phyloP scores from a whole-genome alignment of 37 sponge, comb jelly and placozoan species.

The Agelas oroides region DNA sequence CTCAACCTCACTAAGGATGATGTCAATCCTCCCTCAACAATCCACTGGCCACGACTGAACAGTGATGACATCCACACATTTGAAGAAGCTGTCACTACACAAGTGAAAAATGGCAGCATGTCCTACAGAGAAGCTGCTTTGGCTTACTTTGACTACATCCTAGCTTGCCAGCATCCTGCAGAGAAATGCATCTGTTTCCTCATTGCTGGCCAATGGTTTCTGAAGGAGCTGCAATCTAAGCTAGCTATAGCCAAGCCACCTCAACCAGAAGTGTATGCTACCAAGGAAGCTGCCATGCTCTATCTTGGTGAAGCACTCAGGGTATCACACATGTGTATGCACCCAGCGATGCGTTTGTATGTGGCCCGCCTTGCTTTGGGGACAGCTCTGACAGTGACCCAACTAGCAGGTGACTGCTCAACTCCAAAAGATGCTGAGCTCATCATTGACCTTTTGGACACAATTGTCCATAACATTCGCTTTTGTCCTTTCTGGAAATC shows the following conservation, averaged over 20 bases:
- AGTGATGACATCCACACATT: constrained; percentile 44
- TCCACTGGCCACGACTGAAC: constrained; percentile 45
- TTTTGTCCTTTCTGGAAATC: constrained; percentile 75
- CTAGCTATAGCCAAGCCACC: neutral
- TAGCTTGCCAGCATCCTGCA: constrained; percentile 60
- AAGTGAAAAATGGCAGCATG: constrained; percentile 54
- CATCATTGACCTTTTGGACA: constrained; percentile 2
- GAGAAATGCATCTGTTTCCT: constrained; percentile 53
- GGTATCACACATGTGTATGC: constrained; percentile 30
- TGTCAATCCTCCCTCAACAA: constrained; percentile 22
- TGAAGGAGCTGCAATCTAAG: constrained; percentile 33
- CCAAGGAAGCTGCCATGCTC: constrained; percentile 15
- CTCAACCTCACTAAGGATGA: neutral
- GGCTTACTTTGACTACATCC: constrained; percentile 69
- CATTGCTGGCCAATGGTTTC: constrained; percentile 68
- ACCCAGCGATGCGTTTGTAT: constrained; percentile 79
- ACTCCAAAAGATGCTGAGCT: constrained; percentile 35
- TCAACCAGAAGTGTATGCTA: constrained; percentile 19
- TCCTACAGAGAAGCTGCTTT: constrained; percentile 31
- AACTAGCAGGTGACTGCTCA: neutral
- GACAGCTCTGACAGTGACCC: neutral
- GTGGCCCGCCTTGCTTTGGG: constrained; percentile 41
- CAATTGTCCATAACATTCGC: constrained; percentile 20
- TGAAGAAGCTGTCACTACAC: constrained; percentile 44
- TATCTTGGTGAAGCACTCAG: neutral